These are phyloP conservation scores for Lanistes nyassanus DNA, from an alignment of 1,140 invertebrate genomes.

Conservation along the genomic window DNA sequence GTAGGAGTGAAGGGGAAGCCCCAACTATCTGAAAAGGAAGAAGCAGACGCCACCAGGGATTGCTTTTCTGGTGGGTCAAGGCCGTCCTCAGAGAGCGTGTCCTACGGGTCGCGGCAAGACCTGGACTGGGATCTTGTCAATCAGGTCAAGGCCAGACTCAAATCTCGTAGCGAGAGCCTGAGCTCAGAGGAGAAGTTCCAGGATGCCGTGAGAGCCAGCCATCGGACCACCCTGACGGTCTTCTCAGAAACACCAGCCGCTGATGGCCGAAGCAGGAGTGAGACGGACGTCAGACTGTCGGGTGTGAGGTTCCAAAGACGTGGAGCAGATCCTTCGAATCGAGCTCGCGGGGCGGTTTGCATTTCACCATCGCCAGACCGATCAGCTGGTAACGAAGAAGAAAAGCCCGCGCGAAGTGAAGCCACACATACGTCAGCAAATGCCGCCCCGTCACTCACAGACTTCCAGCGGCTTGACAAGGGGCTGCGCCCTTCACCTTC, in stretches of 20 bases:
- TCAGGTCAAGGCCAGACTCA: conserved; percentile 20
- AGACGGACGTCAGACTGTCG: too few relatives aligned
- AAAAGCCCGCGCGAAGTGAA: background rate
- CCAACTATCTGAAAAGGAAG: background rate
- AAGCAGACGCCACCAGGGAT: background rate
- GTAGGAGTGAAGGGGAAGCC: background rate
- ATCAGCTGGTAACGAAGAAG: too few relatives aligned
- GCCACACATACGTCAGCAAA: background rate
- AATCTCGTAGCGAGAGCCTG: conserved; percentile 13
- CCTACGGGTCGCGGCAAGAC: background rate
- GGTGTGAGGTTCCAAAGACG: too few relatives aligned
- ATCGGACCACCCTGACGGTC: background rate
- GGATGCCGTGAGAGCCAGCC: background rate
- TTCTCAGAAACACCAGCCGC: background rate
- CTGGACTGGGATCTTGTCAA: conserved; percentile 22
- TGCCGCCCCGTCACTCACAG: background rate
- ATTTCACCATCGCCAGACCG: too few relatives aligned
- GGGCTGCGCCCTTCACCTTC: background rate
- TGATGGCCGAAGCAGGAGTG: too few relatives aligned
- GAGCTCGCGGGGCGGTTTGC: too few relatives aligned
- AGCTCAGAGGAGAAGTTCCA: conserved; percentile 13
- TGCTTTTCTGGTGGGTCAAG: background rate
- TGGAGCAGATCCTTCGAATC: too few relatives aligned
- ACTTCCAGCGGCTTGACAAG: conserved; percentile 15
- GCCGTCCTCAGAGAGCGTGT: background rate